Base-by-base conservation (phyloP, 2,797 vertebrate species). In the Sebastes steindachneri region DNA sequence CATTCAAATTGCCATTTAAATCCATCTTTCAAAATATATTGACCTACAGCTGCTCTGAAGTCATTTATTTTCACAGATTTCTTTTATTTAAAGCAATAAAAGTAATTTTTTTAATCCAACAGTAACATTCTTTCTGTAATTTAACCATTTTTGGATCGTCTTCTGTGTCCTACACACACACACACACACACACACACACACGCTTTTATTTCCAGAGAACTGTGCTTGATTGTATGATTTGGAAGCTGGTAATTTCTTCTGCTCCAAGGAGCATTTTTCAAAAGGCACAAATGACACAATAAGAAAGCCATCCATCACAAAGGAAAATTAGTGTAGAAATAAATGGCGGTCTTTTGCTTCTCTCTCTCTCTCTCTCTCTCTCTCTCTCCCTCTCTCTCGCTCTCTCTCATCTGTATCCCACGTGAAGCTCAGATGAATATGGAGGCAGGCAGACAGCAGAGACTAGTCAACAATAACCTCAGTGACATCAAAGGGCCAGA, bases 301-400 rank as follows among this genome's bases (percentile, higher is more conserved):
- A 92, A 95, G 95, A 95, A 95, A 96, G 92, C 93, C 94, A 95
- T 96, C 93, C 93, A 96, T 96, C 95, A 95, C 93, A 95, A 95
- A 94, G 92, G 92, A 95, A 95, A 96, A 96, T 96, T 93, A 95
- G 94, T 89, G 94, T 91, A 95, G 93, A 89, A 95, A 95, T 96
- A 95, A 96, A 95, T 93, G 91, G 89, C 89, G 83, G 91, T 70
- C 84, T 91, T 25, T 69, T 86, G 77, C 81, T 81, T 91, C 84
- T 86, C 72, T 75, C 75, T 35, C 72, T 35, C 10, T 37, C 35
- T 37, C 11, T 37, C 35, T 37, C 33, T 35, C 10, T 41, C 12
- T 91, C 84, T 86, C 72, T 75, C 74, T 31, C 54, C 1, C 9
- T 41, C 37, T 91, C 84, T 86, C 70, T 75, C 75, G 23, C 14